Base-by-base conservation (phyloP, 2,888 invertebrate genomes). In the Carcina quercana region DNA sequence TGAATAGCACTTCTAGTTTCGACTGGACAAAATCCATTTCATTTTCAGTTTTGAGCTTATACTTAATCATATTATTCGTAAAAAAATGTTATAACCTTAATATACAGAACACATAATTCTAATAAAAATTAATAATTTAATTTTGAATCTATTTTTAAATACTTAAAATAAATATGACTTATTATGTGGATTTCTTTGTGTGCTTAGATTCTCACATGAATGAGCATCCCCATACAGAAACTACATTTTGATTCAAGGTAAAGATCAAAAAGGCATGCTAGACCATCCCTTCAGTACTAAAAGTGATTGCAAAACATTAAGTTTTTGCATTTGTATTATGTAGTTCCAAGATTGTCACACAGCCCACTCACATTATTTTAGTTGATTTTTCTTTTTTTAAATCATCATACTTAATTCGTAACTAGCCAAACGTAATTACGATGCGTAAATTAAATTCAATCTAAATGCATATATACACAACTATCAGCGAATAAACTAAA, bases 81-180 rank as follows among this genome's bases (percentile, higher is more conserved):
- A 47, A 38, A 45, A 50, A 66, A 58, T 56, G 65, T 73, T 64
- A 53, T 56, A 63, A 67, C 59, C 50, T 69, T 68, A 76, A 78
- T 78, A 79, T 76, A 80, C 74, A 80, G 69, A 80, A 75, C 70
- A 79, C 68, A 64, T 68, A 63, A 59, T 64, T 58, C 50, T 67
- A 70, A 67, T 65, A 65, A 71, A 70, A 67, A 76, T n/a, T n/a
- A n/a, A 75, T 74, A 78, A 75, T 76, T 79, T 76, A 72, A 69
- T 70, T 67, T 59, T 66, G 61, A 71, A 72, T 74, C 63, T 67
- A 66, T 64, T 24, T 60, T 64, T 73, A 73, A 67, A 66, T 64
- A 71, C 67, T 70, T 61, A 76, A 70, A 79, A 80, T 79, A 80
- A 78, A 79, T 79, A 76, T 71, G 71, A 78, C 72, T 76, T 75